These are phyloP conservation scores for Vombatus ursinus DNA, from an alignment of 2,113 vertebrate genomes.

Conservation along the genomic window DNA sequence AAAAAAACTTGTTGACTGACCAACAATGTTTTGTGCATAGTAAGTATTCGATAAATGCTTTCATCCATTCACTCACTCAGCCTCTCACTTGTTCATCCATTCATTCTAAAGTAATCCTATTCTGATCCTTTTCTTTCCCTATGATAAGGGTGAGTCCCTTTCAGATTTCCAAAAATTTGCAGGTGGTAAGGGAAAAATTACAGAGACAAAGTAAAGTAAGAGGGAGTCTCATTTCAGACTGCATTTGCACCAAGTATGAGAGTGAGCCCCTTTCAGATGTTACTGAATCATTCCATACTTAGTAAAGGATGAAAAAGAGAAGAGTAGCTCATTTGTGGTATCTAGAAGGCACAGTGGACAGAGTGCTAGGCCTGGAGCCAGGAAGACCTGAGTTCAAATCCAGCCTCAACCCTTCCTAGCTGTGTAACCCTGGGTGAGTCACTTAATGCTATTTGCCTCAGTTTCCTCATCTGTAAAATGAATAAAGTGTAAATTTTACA, in stretches of 20 bases:
- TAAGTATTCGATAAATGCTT: conserved; percentile 21
- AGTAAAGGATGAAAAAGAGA: background rate
- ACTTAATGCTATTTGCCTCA: background rate
- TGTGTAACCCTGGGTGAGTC: background rate
- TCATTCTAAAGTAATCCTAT: conserved; percentile 54
- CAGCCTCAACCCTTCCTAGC: background rate
- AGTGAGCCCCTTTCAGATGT: background rate
- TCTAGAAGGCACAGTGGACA: background rate
- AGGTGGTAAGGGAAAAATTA: background rate
- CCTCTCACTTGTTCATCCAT: background rate
- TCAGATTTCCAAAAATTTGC: background rate
- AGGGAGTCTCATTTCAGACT: background rate
- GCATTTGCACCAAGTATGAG: background rate
- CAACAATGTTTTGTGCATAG: background rate
- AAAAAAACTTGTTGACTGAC: background rate
- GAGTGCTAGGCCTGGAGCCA: background rate
- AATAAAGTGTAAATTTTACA: too few relatives aligned
- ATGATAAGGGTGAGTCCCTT: background rate
- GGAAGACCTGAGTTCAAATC: background rate
- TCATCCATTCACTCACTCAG: background rate
- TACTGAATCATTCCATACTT: background rate
- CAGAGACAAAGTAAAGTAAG: background rate
- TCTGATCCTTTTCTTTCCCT: background rate
- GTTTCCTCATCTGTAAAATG: background rate
- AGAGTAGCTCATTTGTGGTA: background rate